These are phyloP conservation scores for Equus quagga DNA, from an alignment of 2,113 vertebrate species.

Conservation along the genomic window DNA sequence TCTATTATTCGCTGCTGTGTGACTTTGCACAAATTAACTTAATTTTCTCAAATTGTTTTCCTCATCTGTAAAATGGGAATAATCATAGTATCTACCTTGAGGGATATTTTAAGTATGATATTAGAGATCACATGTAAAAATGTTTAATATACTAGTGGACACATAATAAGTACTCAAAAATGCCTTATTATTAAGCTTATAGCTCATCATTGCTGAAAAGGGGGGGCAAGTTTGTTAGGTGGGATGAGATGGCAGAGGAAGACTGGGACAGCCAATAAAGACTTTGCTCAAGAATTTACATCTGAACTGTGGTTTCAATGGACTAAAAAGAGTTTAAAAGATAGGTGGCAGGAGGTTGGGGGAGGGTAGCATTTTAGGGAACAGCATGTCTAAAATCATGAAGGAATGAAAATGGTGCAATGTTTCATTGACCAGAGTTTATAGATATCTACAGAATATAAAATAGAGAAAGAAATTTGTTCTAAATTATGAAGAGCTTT, in stretches of 20 bases:
- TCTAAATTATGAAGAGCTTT: neutral
- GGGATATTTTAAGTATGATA: neutral
- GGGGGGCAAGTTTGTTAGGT: neutral
- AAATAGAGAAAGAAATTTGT: neutral
- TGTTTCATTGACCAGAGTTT: neutral
- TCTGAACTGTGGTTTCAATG: neutral
- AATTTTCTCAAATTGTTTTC: neutral
- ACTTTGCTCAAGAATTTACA: neutral
- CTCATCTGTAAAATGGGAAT: neutral
- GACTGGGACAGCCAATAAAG: neutral
- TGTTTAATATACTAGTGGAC: neutral
- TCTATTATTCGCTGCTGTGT: neutral
- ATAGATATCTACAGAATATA: neutral
- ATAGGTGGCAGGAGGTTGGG: neutral
- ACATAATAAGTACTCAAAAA: neutral
- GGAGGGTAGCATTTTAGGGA: neutral
- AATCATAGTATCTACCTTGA: neutral
- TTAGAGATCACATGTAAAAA: constrained; percentile 5
- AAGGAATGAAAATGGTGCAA: neutral
- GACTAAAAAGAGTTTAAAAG: neutral
- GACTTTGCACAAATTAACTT: neutral
- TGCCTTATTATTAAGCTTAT: neutral
- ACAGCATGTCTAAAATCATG: neutral
- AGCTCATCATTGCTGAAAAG: neutral
- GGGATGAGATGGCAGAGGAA: neutral